Percentiles rank a stretch among this genome's conserved stretches.
phyloP scores from a whole-genome alignment of 1,140 invertebrate species.

The Saccostrea cuccullata region DNA sequence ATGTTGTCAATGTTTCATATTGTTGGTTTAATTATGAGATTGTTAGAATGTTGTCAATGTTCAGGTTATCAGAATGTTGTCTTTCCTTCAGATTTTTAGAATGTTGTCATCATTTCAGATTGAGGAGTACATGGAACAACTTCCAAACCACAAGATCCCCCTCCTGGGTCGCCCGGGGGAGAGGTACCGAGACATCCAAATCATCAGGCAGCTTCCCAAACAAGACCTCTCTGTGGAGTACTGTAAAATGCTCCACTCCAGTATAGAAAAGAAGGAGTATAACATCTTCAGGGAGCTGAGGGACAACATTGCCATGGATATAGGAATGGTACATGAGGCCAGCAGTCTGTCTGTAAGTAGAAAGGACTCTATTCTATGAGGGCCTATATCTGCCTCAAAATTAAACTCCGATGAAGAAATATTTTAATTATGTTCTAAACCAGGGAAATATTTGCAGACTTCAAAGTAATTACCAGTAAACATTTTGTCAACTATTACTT shows the following conservation, averaged over 20 bases:
- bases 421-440: too few relatives aligned
- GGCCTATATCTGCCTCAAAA: too few relatives aligned
- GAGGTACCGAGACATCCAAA: constrained; percentile 91
- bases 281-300: constrained; percentile 93
- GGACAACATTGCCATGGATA: constrained; percentile 95
- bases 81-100: neutral
- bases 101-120: constrained; percentile 84
- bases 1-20: too few relatives aligned
- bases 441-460: too few relatives aligned
- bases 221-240: constrained; percentile 93
- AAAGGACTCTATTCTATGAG: neutral
- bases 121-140: constrained; percentile 95
- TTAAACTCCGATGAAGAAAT: too few relatives aligned
- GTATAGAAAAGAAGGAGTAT: constrained; percentile 92
- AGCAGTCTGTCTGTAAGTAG: constrained; percentile 55
- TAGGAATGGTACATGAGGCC: constrained; percentile 86
- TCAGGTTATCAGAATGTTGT: neutral
- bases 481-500: too few relatives aligned
- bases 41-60: neutral
- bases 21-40: too few relatives aligned
- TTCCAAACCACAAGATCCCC: constrained; percentile 98
- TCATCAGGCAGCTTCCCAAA: constrained; percentile 94
- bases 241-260: constrained; percentile 92
- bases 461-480: too few relatives aligned
- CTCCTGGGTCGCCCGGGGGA: constrained; percentile 97